Conservation (phyloP, 2,113 vertebrate species). For the Naja naja region DNA sequence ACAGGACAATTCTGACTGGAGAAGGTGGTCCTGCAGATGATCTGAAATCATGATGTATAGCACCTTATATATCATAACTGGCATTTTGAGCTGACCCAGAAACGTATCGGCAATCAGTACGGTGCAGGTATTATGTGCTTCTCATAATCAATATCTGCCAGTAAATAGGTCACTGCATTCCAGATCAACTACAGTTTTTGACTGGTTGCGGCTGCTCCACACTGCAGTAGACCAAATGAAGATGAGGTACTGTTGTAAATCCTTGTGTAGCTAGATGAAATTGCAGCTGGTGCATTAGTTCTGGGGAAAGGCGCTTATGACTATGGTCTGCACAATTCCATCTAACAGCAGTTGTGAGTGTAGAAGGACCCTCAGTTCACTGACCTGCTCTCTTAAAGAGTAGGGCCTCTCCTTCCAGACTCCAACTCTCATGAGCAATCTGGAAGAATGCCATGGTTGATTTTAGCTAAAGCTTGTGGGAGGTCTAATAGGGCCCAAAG, state of each 20-base stretch:
- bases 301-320: background rate
- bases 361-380: background rate
- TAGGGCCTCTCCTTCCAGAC: background rate
- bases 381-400: background rate
- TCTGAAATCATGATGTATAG: background rate
- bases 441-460: background rate
- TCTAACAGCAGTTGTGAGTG: background rate
- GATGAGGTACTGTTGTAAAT: background rate
- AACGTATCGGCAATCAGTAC: background rate
- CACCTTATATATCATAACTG: background rate
- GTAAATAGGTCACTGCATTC: background rate
- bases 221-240: background rate
- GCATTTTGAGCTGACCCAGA: background rate
- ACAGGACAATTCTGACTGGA: background rate
- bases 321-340: background rate
- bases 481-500: background rate
- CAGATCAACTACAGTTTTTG: background rate
- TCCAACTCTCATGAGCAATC: background rate
- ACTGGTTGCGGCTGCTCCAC: background rate
- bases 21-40: background rate
- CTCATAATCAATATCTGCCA: background rate
- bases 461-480: background rate
- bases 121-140: background rate
- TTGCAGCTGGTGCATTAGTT: background rate
- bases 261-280: background rate